phyloP scores from a whole-genome alignment of 2,113 vertebrate species.

The Psilopsiagon aymara region DNA sequence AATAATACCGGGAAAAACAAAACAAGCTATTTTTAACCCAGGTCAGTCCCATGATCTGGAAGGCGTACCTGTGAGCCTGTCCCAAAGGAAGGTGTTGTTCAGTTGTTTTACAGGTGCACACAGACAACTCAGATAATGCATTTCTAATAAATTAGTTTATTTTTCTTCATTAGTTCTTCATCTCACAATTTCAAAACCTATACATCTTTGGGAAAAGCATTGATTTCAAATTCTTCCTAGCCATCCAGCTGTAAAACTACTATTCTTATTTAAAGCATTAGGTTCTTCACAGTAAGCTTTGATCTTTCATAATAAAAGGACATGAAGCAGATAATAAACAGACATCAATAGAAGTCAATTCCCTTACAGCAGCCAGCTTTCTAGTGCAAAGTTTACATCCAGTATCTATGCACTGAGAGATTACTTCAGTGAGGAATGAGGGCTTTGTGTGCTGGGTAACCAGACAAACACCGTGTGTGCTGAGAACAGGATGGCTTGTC shows the following conservation, averaged over 20 bases:
- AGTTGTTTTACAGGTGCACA: neutral
- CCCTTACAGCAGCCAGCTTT: neutral
- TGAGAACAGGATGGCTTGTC: neutral
- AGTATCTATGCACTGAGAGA: neutral
- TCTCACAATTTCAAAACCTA: neutral
- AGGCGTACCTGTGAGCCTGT: neutral
- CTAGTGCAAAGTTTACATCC: neutral
- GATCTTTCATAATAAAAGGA: neutral
- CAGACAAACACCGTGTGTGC: neutral
- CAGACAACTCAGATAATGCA: neutral
- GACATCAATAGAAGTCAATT: neutral
- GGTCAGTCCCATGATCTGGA: neutral
- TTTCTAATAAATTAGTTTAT: neutral
- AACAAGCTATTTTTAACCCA: neutral
- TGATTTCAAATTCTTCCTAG: neutral
- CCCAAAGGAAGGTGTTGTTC: neutral
- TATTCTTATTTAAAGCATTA: neutral
- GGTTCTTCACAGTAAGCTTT: neutral
- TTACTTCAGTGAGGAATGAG: neutral
- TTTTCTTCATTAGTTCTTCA: neutral
- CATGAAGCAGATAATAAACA: neutral
- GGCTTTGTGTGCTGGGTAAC: neutral
- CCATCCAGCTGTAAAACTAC: neutral
- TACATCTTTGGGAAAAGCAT: neutral
- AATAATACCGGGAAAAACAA: conserved; percentile 15